Conservation (phyloP, 92 coral and sea anemone genomes). For the Palythoa caribaeorum region DNA sequence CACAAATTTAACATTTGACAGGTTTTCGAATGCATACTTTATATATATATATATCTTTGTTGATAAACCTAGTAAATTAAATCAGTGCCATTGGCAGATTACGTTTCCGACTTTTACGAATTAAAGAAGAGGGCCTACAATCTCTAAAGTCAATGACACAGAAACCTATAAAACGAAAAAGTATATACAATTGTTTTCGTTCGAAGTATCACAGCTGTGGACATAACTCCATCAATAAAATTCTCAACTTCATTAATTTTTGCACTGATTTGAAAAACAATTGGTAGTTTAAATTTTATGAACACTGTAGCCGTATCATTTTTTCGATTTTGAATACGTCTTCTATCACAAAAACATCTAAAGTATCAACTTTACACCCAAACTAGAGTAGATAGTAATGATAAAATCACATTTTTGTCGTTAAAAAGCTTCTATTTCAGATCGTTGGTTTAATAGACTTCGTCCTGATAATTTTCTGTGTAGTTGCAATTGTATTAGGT, state of each 20-base stretch:
- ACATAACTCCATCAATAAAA: conserved; percentile 34
- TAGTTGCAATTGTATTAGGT: conserved; percentile 61
- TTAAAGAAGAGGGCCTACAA: not conserved
- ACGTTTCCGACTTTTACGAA: conserved; percentile 1
- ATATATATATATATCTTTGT: conserved; percentile 5
- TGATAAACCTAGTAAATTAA: conserved; percentile 13
- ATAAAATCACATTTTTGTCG: not conserved
- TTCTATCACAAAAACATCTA: not conserved
- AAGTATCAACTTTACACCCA: not conserved
- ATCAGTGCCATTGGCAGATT: not conserved
- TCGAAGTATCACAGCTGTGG: conserved; percentile 26
- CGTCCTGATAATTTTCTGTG: conserved; percentile 19
- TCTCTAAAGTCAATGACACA: conserved; percentile 1
- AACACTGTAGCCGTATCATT: conserved; percentile 12
- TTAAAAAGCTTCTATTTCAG: not conserved
- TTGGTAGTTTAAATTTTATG: conserved; percentile 25
- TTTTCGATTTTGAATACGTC: not conserved
- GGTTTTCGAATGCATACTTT: not conserved
- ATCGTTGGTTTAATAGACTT: conserved; percentile 11
- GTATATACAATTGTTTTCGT: conserved; percentile 24
- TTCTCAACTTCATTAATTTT: conserved; percentile 49
- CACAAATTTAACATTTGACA: not conserved
- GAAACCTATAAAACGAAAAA: conserved; percentile 39
- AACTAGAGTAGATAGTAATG: not conserved
- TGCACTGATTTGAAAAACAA: conserved; percentile 52